Percentiles rank a stretch among this genome's conserved stretches.
These are phyloP conservation scores for Emydocephalus ijimae DNA, from an alignment of 2,113 vertebrate species.

Conservation along the genomic window DNA sequence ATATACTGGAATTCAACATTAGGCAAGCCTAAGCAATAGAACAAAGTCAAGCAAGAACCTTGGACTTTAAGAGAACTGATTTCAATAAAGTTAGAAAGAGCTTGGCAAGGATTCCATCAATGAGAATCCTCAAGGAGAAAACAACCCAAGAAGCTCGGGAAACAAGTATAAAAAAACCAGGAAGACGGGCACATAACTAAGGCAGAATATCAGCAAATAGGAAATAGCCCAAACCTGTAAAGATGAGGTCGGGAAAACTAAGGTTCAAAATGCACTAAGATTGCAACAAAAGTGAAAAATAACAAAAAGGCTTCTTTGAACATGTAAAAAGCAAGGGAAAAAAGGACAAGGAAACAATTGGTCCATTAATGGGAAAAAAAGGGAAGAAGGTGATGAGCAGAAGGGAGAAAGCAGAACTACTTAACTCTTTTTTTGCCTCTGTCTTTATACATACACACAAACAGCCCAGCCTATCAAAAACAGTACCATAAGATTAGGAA, in stretches of 20 bases:
- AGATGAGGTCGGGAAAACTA: background rate
- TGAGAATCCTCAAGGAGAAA: background rate
- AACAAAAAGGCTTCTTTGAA: background rate
- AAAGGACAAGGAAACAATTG: background rate
- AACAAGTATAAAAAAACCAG: background rate
- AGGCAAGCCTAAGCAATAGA: background rate
- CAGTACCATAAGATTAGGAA: background rate
- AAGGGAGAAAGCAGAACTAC: too few species aligned
- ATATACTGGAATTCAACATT: background rate
- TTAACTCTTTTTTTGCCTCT: too few species aligned
- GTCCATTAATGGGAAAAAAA: background rate
- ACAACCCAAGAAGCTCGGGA: background rate
- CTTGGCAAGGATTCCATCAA: background rate
- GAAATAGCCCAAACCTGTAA: background rate
- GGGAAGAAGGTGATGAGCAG: background rate
- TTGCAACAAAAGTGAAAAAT: background rate
- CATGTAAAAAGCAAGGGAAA: background rate
- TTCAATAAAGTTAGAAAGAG: background rate
- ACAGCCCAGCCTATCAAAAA: background rate
- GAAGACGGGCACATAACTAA: background rate
- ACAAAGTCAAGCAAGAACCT: background rate
- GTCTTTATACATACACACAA: background rate
- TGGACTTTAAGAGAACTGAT: background rate
- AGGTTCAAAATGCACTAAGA: background rate
- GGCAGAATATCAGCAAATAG: background rate